Evolutionary conservation across 2,888 invertebrate genomes (phyloP).

Genomic region (Eumacrocentrus americanus): DNA sequence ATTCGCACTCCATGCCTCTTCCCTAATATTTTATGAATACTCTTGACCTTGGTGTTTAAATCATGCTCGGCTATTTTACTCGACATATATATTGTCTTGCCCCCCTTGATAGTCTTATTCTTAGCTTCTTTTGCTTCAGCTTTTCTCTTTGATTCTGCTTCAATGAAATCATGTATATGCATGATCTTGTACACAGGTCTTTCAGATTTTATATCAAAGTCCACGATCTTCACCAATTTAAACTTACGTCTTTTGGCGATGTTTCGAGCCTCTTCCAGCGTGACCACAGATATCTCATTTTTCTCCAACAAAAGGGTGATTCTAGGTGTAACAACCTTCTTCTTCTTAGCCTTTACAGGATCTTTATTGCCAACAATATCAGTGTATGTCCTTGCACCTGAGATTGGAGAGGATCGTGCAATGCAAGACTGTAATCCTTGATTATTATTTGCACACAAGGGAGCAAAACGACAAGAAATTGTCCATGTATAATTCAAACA

Average conservation of each 20-base stretch:
- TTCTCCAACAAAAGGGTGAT: conserved; percentile 72
- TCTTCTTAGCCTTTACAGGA: conserved; percentile 36
- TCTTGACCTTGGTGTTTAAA: conserved; percentile 53
- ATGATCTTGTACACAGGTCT: conserved; percentile 75
- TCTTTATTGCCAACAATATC: conserved; percentile 6
- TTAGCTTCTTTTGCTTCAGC: conserved; percentile 30
- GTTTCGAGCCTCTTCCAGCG: conserved; percentile 73
- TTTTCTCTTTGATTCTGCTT: conserved; percentile 63
- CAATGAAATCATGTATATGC: conserved; percentile 64
- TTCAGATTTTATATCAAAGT: conserved; percentile 72
- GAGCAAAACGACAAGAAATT: conserved; percentile 1
- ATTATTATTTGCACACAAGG: neutral
- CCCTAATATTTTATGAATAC: conserved; percentile 50
- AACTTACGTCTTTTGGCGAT: conserved; percentile 72
- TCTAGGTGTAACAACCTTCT: conserved; percentile 52
- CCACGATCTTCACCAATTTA: conserved; percentile 72
- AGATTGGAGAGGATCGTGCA: neutral
- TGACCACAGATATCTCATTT: conserved; percentile 67
- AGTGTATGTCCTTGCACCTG: neutral
- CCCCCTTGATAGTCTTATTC: conserved; percentile 37
- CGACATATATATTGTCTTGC: conserved; percentile 51
- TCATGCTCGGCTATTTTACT: conserved; percentile 56
- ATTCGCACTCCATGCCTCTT: conserved; percentile 54
- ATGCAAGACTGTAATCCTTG: neutral
- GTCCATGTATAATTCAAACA: neutral